Evolutionary conservation across 1,140 invertebrate genomes (phyloP), one percentile per base, ranked within the genome.

Genomic region (Druon quercuslanigerum): DNA sequence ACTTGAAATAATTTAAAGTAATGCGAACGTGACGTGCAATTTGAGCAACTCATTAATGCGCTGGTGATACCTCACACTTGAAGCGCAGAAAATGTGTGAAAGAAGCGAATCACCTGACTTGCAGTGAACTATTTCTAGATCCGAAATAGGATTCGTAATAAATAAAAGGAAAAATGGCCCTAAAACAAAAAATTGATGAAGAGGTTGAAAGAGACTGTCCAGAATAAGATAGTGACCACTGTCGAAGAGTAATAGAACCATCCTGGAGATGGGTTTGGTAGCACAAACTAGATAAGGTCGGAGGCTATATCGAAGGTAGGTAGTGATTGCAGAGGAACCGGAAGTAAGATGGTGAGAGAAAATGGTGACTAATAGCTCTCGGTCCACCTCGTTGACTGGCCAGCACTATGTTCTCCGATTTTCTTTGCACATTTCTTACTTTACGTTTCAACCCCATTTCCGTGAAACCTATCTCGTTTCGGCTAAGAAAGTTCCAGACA

Each of bases 191-290:
- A 84, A 81, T 83, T 82, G 84, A 84, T 76, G 79, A 79, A 78
- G 81, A 60, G 84, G 74, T 76, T 71, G 72, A 60, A 78, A 76
- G 73, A 75, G 78, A 81, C 78, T 79, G 75, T 73, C 74, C 57
- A 79, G 84, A 82, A 81, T 84, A 82, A 86, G 85, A 86, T 86
- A 86, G 84, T 84, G 77, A 79, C 73, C 78, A 79, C 57, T 78
- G 81, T 81, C 80, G 81, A 83, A 82, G 82, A 86, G 85, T 86
- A 85, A 86, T 86, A 83, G 83, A 86, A 86, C 79, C 80, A 77
- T 60, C 54, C 76, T 79, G 78, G 54, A 76, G 76, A 75, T 73
- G 74, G 80, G 79, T 78, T 79, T 82, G 78, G 78, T 79, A 83
- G 79, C 71, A 75, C 71, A 80, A 82, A 86, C 81, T 78, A 85